Conservation (phyloP, 2,888 invertebrate genomes). For the Oscheius myriophilus region DNA sequence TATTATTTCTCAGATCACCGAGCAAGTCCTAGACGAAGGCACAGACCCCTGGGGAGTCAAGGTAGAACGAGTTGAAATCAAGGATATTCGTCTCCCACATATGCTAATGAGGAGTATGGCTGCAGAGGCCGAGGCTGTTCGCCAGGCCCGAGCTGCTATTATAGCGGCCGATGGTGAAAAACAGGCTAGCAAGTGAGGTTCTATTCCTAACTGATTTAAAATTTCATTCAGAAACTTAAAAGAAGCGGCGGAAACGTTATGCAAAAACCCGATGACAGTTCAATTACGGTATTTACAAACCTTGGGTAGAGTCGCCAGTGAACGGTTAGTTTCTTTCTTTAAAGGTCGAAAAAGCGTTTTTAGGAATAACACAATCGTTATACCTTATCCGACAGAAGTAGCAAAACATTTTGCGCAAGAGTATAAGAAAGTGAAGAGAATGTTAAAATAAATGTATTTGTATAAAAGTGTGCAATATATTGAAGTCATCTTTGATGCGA, state of each 20-base stretch:
- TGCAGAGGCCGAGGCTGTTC: slow-evolving; percentile 90
- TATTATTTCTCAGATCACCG: slow-evolving; percentile 65
- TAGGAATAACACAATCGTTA: slow-evolving; percentile 63
- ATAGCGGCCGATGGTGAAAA: slow-evolving; percentile 68
- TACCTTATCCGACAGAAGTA: slow-evolving; percentile 65
- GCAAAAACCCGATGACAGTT: slow-evolving; percentile 91
- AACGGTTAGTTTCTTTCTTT: slow-evolving; percentile 37
- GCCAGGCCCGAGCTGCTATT: slow-evolving; percentile 82
- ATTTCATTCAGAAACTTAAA: slow-evolving; percentile 75
- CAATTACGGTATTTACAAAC: slow-evolving; percentile 84
- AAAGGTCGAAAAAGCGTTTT: no score
- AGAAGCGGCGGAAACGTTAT: slow-evolving; percentile 93
- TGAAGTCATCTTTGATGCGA: no score
- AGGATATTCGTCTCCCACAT: slow-evolving; percentile 89
- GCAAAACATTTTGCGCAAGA: slow-evolving; percentile 50
- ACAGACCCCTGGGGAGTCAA: slow-evolving; percentile 73
- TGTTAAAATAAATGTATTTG: background rate
- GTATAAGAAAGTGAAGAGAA: slow-evolving; percentile 1
- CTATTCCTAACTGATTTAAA: no score
- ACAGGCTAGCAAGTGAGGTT: slow-evolving; percentile 57
- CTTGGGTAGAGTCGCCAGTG: slow-evolving; percentile 55
- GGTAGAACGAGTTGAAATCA: slow-evolving; percentile 76
- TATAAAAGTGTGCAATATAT: no score
- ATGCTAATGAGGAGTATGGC: slow-evolving; percentile 94
- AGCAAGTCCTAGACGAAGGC: slow-evolving; percentile 74